These are phyloP conservation scores for Chloromyia formosa DNA, from an alignment of 2,888 invertebrate genomes.

Conservation along the genomic window DNA sequence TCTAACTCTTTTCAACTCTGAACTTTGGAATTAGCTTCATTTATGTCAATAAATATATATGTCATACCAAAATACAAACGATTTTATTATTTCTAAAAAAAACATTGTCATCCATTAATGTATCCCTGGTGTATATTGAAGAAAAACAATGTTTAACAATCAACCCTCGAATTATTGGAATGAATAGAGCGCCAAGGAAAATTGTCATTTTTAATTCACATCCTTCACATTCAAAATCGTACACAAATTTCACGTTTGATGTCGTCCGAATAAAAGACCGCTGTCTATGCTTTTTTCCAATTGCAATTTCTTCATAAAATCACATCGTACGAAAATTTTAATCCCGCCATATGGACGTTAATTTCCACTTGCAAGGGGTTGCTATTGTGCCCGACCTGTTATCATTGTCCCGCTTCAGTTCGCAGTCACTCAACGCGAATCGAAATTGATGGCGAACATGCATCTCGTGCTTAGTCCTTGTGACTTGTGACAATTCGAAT, in stretches of 20 bases:
- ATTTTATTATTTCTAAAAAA: no score
- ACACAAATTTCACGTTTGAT: slow-evolving; percentile 48
- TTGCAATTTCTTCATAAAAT: slow-evolving; percentile 22
- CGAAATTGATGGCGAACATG: slow-evolving; percentile 41
- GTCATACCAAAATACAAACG: no score
- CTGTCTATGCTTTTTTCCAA: slow-evolving; percentile 11
- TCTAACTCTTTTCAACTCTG: no score
- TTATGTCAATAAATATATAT: no score
- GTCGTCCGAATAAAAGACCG: slow-evolving; percentile 45
- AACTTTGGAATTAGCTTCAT: no score
- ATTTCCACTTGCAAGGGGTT: slow-evolving; percentile 51
- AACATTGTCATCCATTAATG: no score
- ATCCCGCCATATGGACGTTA: slow-evolving; percentile 64
- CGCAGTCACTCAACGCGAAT: slow-evolving; percentile 47
- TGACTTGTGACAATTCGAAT: slow-evolving; percentile 37
- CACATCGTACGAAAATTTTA: slow-evolving; percentile 55
- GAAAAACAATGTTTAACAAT: slow-evolving; percentile 10
- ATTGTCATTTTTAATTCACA: slow-evolving; percentile 43
- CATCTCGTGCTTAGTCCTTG: slow-evolving; percentile 13
- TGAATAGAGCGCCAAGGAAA: slow-evolving; percentile 17
- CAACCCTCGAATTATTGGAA: slow-evolving; percentile 12
- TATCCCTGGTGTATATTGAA: background rate
- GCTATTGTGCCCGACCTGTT: slow-evolving; percentile 35
- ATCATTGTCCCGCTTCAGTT: slow-evolving; percentile 34
- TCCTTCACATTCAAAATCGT: slow-evolving; percentile 7